These are phyloP conservation scores for Papilio glaucus DNA, from an alignment of 1,140 invertebrate genomes.

Conservation along the genomic window DNA sequence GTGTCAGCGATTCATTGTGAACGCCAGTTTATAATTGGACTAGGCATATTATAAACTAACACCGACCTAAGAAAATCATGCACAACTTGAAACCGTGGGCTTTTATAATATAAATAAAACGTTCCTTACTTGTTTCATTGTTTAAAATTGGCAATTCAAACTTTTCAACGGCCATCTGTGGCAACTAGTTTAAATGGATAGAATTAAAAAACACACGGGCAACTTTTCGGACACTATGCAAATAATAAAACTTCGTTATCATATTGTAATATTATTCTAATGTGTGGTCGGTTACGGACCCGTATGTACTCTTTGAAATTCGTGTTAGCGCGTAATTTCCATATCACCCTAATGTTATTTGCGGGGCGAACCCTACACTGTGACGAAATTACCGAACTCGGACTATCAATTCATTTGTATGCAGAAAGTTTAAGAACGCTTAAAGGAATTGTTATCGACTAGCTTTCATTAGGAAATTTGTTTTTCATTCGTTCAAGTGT, in stretches of 20 bases:
- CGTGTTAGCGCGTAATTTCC: slow-evolving; percentile 14
- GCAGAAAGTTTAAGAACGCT: not conserved
- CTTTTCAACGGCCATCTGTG: not conserved
- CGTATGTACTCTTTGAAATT: slow-evolving; percentile 8
- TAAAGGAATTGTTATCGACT: not conserved
- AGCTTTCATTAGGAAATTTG: not conserved
- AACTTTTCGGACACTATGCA: slow-evolving; percentile 18
- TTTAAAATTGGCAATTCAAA: not conserved
- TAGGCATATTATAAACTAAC: too few species aligned
- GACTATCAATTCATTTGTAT: slow-evolving; percentile 3
- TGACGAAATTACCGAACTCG: not conserved
- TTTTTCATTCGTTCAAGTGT: not conserved
- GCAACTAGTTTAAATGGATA: not conserved
- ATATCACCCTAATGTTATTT: slow-evolving; percentile 7
- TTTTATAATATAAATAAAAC: too few species aligned
- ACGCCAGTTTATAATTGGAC: too few species aligned
- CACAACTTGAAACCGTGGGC: too few species aligned
- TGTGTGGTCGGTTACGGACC: not conserved
- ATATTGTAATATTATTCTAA: slow-evolving; percentile 22
- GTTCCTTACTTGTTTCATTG: too few species aligned
- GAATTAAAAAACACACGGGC: not conserved
- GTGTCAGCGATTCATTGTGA: too few species aligned
- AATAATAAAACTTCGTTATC: not conserved
- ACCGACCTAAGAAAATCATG: too few species aligned
- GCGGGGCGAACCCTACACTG: not conserved